Evolutionary conservation across 2,888 invertebrate species (phyloP), one percentile per base, ranked within the genome.

Genomic region (Drosophila greeni): DNA sequence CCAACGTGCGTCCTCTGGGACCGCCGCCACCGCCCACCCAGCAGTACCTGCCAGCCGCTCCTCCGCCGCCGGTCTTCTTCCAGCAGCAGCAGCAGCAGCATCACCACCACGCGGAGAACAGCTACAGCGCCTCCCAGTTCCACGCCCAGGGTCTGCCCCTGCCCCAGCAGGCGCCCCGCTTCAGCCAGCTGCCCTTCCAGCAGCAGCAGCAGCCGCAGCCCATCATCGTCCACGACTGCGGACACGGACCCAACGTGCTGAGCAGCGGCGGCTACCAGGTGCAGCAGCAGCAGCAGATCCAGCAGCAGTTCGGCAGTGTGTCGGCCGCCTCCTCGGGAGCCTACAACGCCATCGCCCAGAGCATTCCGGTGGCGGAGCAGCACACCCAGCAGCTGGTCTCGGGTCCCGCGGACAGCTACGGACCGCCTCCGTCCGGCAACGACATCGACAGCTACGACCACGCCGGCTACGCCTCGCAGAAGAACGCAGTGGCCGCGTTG

Each of bases 171-270:
- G 80, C 84, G 9, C 73, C 65, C 8, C 77, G 86, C 42, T 86
- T 85, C 70, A 84, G 81, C 52, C 78, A 86, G 31, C 80, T 82
- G 57, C 75, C 75, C 18, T 31, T 16, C 4, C 61, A 81, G 20
- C 74, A 75, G 20, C 82, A 76, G 11, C 80, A 84, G 16, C 75
- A 72, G 1, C 75, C 69, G 2, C 74, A 76, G 23, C 65, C 60
- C 3, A 43, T 77, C 14, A 77, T 85, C 33, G 79, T 84, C 5
- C 87, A 88, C 56, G 85, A 89, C 42, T 88, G 88, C 48, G 87
- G 88, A 0, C 88, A 88, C 52, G 88, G 88, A 9, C 88, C 88
- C 12, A 88, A 88, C 65, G 70, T 88, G 34, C 78, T 87, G 39
- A 84, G 84, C 53, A 85, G 77, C 58, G 53, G 42, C 26, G 82